Conservation (phyloP, 2,888 invertebrate species). For the Sepioteuthis lessoniana region DNA sequence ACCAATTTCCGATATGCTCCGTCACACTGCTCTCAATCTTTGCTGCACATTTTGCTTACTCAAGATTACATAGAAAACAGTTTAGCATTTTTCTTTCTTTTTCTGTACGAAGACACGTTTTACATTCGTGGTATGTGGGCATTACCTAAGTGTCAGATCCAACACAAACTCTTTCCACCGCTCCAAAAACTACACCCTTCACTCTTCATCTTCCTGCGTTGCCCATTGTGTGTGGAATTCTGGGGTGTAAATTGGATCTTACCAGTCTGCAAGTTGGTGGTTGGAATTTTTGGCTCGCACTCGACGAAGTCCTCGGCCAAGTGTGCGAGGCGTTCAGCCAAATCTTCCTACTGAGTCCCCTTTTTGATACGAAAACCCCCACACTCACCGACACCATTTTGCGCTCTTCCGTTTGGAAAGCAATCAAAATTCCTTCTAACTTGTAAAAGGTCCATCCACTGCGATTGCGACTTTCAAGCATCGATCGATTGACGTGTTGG, state of each 20-base stretch:
- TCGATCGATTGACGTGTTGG: conserved; percentile 14
- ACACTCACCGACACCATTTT: no score
- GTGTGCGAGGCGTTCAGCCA: conserved; percentile 33
- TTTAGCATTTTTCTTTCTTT: background rate
- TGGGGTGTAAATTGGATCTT: background rate
- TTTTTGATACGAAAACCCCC: no score
- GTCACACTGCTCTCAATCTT: no score
- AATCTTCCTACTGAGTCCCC: background rate
- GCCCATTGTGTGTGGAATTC: no score
- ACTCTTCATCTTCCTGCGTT: background rate
- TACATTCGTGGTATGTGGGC: background rate
- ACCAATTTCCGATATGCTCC: no score
- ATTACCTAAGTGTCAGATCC: background rate
- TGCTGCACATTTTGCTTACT: no score
- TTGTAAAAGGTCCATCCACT: background rate
- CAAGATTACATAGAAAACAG: no score
- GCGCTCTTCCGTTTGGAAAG: background rate
- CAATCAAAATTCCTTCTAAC: conserved; percentile 33
- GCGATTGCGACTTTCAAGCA: background rate
- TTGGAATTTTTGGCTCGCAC: background rate
- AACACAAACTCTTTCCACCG: background rate
- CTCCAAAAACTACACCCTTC: background rate
- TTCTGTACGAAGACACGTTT: background rate
- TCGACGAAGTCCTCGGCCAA: background rate
- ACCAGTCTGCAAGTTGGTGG: background rate